Base-by-base conservation (phyloP, 2,888 invertebrate genomes). In the Diadegma fenestrale region DNA sequence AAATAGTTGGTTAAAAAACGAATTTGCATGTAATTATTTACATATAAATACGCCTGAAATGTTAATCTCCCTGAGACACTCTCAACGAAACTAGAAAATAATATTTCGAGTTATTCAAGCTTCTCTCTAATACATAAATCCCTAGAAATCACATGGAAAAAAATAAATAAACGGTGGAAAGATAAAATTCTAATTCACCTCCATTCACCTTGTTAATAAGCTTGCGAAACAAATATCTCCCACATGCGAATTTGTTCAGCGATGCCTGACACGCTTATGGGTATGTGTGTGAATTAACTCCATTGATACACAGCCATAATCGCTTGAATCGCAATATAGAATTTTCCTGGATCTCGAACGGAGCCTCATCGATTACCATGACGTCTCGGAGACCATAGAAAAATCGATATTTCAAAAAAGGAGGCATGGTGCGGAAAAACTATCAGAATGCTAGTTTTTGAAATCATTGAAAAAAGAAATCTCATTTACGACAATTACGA, bases 201-300 rank as follows among this genome's bases (percentile, higher is more conserved):
- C 26, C 37, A 17, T 37, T 37, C 41, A 37, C 14, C 58, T 41
- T 19, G 66, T 72, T 72, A 22, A 58, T 72, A 22, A 58, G 17
- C 26, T 73, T 73, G 58, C 73, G 43, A 73, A 63, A 45, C 43
- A 61, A 26, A 61, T 61, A 73, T 61, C 63, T 30, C 45, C 75
- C 75, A 63, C 63, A 43, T 33, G 63, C 14, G 14, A 45, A 37
- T 63, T 63, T 75, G 45, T 45, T 75, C 63, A 45, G n/a, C 30
- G 61, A 61, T 73, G 43, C 73, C 17, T 41, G 61, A 73, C 73
- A n/a, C 51, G 71, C 14, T 51, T 58, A 48, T 51, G 26, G 10
- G 4, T 43, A 12, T 2, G 19, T 45, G 14, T n/a, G 12, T 68
- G 43, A 22, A 43, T 68, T 37, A 37, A 37, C 37, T 37, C 8